These are phyloP conservation scores for Euzetes globulus DNA, from an alignment of 2,888 invertebrate species.

Conservation along the genomic window DNA sequence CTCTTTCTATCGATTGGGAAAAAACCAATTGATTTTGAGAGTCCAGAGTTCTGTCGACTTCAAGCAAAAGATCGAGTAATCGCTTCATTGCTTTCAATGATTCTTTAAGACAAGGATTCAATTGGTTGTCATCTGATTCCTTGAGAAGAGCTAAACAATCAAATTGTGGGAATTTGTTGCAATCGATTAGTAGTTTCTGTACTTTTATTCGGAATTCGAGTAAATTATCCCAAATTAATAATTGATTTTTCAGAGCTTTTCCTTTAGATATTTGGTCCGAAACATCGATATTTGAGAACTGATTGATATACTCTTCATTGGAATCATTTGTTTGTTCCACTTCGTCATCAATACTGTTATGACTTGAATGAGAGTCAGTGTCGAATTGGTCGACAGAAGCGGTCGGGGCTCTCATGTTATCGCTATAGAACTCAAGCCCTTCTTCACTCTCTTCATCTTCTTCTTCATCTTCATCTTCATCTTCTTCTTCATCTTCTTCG, in stretches of 20 bases:
- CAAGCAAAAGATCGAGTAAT: slow-evolving; percentile 23
- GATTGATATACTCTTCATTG: slow-evolving; percentile 6
- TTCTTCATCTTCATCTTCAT: slow-evolving; percentile 31
- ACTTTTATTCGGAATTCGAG: slow-evolving; percentile 78
- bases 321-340: neutral
- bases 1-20: neutral
- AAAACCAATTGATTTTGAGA: neutral
- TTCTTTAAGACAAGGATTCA: slow-evolving; percentile 45
- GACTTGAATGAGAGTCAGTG: neutral
- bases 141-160: slow-evolving; percentile 52
- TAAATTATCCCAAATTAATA: slow-evolving; percentile 67
- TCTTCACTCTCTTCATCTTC: slow-evolving; percentile 22
- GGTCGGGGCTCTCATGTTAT: neutral
- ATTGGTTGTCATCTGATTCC: slow-evolving; percentile 44
- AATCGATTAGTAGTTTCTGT: slow-evolving; percentile 66
- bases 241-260: slow-evolving; percentile 39
- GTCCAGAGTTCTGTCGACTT: slow-evolving; percentile 32
- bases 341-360: slow-evolving; percentile 27
- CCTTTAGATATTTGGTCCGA: slow-evolving; percentile 38
- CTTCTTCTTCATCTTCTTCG: slow-evolving; percentile 15
- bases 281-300: slow-evolving; percentile 40
- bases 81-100: slow-evolving; percentile 41
- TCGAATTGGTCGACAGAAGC: neutral
- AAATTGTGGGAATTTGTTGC: slow-evolving; percentile 69
- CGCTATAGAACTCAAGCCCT: neutral